phyloP scores from a whole-genome alignment of 2,113 vertebrate genomes.

The Rhynchomys soricoides region DNA sequence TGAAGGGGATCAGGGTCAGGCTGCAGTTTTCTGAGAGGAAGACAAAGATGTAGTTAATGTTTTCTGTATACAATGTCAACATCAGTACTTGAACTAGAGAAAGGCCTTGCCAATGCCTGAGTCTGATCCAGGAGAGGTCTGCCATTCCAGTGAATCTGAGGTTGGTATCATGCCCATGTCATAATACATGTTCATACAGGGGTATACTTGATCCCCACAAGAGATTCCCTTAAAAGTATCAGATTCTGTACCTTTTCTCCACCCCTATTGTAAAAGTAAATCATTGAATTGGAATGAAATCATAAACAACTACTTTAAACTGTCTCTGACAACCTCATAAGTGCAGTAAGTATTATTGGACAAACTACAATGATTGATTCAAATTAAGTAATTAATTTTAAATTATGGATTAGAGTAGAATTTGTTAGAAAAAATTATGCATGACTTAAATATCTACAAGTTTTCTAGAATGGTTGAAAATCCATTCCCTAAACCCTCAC shows the following conservation, averaged over 20 bases:
- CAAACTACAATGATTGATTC: constrained; percentile 30
- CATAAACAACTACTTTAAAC: not conserved
- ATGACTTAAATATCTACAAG: constrained; percentile 18
- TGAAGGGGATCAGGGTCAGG: not conserved
- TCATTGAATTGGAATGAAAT: not conserved
- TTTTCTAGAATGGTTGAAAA: constrained; percentile 45
- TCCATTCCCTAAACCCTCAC: not conserved
- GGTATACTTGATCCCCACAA: not conserved
- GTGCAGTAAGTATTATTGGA: not conserved
- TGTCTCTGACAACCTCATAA: constrained; percentile 6
- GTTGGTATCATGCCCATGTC: not conserved
- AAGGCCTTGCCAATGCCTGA: not conserved
- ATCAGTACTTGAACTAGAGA: not conserved
- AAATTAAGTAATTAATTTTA: constrained; percentile 16
- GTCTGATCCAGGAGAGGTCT: not conserved
- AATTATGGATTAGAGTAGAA: constrained; percentile 33
- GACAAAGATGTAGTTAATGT: not conserved
- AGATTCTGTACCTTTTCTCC: not conserved
- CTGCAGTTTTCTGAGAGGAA: not conserved
- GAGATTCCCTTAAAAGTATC: not conserved
- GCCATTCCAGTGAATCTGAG: not conserved
- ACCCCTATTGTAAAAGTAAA: constrained; percentile 8
- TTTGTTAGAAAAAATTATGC: constrained; percentile 6
- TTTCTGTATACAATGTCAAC: not conserved
- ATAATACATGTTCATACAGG: not conserved